Base-by-base conservation (phyloP, 2,797 vertebrate species). In the Bryconaethiops microstoma region DNA sequence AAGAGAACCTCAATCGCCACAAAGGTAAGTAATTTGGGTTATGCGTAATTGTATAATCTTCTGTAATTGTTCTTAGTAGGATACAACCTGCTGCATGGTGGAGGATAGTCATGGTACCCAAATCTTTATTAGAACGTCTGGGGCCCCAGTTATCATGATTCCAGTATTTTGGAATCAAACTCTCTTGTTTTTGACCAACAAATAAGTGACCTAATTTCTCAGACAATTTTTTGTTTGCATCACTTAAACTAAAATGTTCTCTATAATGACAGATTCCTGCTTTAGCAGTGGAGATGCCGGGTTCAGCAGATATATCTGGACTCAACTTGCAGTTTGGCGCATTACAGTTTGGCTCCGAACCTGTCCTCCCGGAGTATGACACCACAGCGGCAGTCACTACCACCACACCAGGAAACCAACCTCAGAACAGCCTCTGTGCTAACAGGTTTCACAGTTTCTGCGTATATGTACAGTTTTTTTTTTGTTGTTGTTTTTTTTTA, bases 271-370 rank as follows among this genome's bases (percentile, higher is more conserved):
- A 99, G 98, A 99, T 99, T 91, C 98, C 98, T 67, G 95, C 96
- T 0, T 93, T 97, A 81, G 97, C 98, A 0, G 97, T 99, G 88
- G 98, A 99, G 87, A 99, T 99, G 98, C 98, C 98, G 4, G 97
- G 97, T 79, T 97, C 97, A 0, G 92, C 97, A 0, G 97, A 99
- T 90, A 97, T 99, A 86, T 95, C 97, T 23, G 97, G 97, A 85
- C 94, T 99, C 74, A 98, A 98, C 88, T 94, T 99, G 90, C 98
- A 99, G 92, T 99, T 99, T 23, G 98, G 98, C 82, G 97, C 97
- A 0, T 92, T 99, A 85, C 97, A 98, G 87, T 99, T 99, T 82
- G 98, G 97, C 19, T 98, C 97, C 0, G 98, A 99, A 91, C 97
- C 97, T 12, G 96, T 96, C 83, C 93, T 99, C 10, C 91, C 95